Evolutionary conservation across 2,113 vertebrate species (phyloP), one percentile per base, ranked within the genome.

Genomic region (Cephalopholis sonnerati): DNA sequence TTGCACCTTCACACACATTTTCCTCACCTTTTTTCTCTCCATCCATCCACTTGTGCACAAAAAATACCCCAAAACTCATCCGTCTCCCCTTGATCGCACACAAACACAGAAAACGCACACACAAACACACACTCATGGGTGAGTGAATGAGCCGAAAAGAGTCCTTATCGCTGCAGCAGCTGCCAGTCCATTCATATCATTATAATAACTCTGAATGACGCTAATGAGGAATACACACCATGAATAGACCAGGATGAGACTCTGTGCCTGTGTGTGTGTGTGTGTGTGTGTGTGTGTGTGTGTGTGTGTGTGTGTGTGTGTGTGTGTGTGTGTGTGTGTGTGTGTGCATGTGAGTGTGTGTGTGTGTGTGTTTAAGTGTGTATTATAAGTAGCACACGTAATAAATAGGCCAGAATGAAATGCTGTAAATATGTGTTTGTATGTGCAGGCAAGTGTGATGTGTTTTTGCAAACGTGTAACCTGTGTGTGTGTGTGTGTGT

Each of bases 111-210:
- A 79, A 9, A 32, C 16, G 15, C 27, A 27, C 11, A 46, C 15
- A 64, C 27, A 24, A 2, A 22, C 39, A 0, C 75, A 64, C 68
- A 64, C 18, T 9, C 59, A 78, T 0, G 66, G 57, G 70, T 22
- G 70, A 66, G 62, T 63, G 69, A 78, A 68, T 39, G 65, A 73
- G 76, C 63, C n/a, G 18, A 62, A 71, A 59, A 64, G 44, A 77
- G 77, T 57, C 62, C 68, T 85, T 78, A 86, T 83, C 67, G 54
- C 82, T 73, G 77, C 81, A 72, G 81, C 91, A 92, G 91, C 88
- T 90, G 92, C 76, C 57, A 64, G 74, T 86, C 79, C 85, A 88
- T 92, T 93, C 87, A 92, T 64, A 63, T 83, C 80, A 55, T 11
- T 57, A 80, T 58, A 90, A 71, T 65, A 55, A 79, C 74, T 68